Percentiles rank a stretch among this genome's conserved stretches.
phyloP scores from a whole-genome alignment of 2,797 vertebrate species.

The Chelidonichthys spinosus region DNA sequence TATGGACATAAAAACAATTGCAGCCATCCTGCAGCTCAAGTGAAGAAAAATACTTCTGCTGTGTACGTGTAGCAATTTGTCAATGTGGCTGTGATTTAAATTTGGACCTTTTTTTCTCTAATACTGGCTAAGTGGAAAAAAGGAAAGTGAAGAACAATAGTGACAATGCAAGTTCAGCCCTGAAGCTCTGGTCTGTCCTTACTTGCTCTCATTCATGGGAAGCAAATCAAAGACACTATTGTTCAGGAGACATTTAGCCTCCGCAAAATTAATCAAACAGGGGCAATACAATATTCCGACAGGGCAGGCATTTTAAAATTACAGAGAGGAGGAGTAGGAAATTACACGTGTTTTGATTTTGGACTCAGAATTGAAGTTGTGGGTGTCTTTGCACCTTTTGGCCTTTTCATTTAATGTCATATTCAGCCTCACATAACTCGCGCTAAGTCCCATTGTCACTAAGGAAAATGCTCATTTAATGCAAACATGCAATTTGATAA shows the following conservation, averaged over 20 bases:
- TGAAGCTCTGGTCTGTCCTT: conserved; percentile 19
- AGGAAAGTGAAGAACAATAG: conserved; percentile 29
- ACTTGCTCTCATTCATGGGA: conserved; percentile 23
- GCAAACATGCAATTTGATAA: background rate
- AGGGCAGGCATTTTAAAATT: conserved; percentile 49
- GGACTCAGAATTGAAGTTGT: conserved; percentile 8
- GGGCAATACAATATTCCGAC: conserved; percentile 45
- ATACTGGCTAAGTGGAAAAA: conserved; percentile 5
- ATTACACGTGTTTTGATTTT: conserved; percentile 57
- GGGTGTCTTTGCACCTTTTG: conserved; percentile 20
- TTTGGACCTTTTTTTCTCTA: background rate
- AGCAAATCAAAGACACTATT: conserved; percentile 59
- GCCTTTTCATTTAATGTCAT: conserved; percentile 31
- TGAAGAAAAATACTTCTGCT: conserved; percentile 23
- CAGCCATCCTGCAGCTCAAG: conserved; percentile 19
- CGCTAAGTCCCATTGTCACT: background rate
- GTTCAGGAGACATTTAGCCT: conserved; percentile 49
- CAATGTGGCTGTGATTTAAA: conserved; percentile 2
- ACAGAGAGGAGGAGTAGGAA: conserved; percentile 42
- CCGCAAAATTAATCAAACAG: conserved; percentile 57
- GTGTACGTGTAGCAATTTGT: conserved; percentile 36
- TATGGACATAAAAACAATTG: conserved; percentile 36
- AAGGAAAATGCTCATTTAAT: background rate
- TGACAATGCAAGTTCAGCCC: conserved; percentile 17
- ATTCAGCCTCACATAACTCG: conserved; percentile 27